Evolutionary conservation across 2,113 vertebrate species (phyloP).

Genomic region (Pipa parva): DNA sequence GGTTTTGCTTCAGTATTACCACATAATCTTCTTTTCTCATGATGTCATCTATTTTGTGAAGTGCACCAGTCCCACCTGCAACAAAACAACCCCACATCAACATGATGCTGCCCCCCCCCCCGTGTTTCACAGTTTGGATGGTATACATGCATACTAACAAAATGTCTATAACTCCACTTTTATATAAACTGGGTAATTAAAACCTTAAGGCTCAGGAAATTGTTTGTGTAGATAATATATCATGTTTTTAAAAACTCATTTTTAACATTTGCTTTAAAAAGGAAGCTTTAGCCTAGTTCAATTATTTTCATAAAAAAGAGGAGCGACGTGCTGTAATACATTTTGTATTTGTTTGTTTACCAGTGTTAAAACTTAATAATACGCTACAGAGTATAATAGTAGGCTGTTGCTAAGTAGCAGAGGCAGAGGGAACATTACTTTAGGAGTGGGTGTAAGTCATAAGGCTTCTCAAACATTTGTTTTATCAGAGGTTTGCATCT

Average conservation of each 20-base stretch:
- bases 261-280: background rate
- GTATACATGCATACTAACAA: too few species aligned
- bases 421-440: conserved; percentile 11
- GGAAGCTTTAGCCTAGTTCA: background rate
- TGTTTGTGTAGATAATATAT: too few species aligned
- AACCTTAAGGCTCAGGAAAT: too few species aligned
- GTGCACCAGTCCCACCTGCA: too few species aligned
- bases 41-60: too few species aligned
- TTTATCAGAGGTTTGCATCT: background rate
- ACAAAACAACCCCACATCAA: too few species aligned
- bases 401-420: conserved; percentile 30
- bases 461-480: conserved; percentile 4
- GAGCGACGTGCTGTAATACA: background rate
- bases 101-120: too few species aligned
- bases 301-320: background rate
- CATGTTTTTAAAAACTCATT: background rate
- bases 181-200: too few species aligned
- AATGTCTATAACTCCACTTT: too few species aligned
- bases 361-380: background rate
- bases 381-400: background rate
- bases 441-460: conserved; percentile 1
- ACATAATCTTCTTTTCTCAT: too few species aligned
- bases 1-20: too few species aligned
- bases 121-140: too few species aligned
- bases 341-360: conserved; percentile 10